A percentile compares a stretch with the other conserved stretches of the same genome.
Evolutionary conservation across 2,797 vertebrate genomes (phyloP).

Genomic region (Muraenolepis orangiensis): DNA sequence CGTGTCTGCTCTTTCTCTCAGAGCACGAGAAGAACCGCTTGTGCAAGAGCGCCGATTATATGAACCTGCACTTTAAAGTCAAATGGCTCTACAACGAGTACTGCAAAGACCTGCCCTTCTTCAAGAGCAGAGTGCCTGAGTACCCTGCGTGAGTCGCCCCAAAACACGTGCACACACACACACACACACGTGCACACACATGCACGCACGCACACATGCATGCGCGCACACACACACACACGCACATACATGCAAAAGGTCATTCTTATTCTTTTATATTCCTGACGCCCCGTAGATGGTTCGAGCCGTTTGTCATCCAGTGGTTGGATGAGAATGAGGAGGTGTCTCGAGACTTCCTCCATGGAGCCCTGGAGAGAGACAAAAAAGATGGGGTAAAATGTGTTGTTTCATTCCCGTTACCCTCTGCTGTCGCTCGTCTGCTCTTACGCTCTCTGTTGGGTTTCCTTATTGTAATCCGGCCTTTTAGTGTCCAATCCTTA

Average conservation of each 20-base stretch:
- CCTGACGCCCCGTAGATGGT: constrained; percentile 79
- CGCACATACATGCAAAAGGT: no score
- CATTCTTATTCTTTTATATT: background rate
- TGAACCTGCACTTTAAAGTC: constrained; percentile 99
- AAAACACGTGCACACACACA: constrained; percentile 4
- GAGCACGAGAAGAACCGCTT: constrained; percentile 97
- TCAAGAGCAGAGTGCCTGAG: constrained; percentile 92
- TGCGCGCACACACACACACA: constrained; percentile 2
- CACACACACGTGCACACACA: constrained; percentile 3
- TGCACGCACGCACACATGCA: constrained; percentile 2
- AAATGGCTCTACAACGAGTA: constrained; percentile 99
- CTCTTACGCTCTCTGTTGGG: background rate
- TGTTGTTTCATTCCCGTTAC: constrained; percentile 29
- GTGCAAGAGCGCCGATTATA: constrained; percentile 98
- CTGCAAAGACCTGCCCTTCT: constrained; percentile 92
- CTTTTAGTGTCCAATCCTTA: background rate
- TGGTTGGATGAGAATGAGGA: constrained; percentile 99
- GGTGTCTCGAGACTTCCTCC: constrained; percentile 94
- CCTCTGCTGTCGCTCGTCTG: background rate
- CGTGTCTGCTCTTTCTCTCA: constrained; percentile 44
- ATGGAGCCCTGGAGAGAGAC: constrained; percentile 94
- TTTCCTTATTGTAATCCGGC: background rate
- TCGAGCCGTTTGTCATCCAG: constrained; percentile 97
- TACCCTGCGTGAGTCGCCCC: constrained; percentile 89
- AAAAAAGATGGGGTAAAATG: constrained; percentile 95